Evolutionary conservation across 2,888 invertebrate genomes (phyloP), one percentile per base, ranked within the genome.

Genomic region (Oasisia sp.): DNA sequence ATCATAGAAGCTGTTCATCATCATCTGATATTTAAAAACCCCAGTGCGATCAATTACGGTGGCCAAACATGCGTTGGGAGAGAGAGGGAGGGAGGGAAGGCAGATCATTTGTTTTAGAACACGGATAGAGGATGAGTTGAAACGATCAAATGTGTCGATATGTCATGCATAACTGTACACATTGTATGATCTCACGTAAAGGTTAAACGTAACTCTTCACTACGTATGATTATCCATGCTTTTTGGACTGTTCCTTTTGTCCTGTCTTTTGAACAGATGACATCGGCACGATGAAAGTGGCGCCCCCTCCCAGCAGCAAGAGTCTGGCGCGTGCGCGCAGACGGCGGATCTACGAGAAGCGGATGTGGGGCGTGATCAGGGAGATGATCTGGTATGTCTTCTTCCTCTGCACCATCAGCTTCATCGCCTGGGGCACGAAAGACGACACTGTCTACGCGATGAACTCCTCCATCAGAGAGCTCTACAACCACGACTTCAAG

Each of bases 381-480:
- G 92, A 92, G 91, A 45, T 89, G 11, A 11, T 92, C 38, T 14
- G 32, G 19, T 92, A 92, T 45, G 32, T 92, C 8, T 32, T 91
- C 32, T 93, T 92, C 91, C 89, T 93, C 44, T 9, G 90, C 93
- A 95, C 91, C 32, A 89, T 91, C 1, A 89, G 50, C 50, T 93
- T 92, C 89, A 92, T 93, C 32, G 92, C 92, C 19, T 93, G 92
- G 92, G 92, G 92, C 32, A 89, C 92, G 32, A 38, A 90, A 89
- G 91, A 92, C 89, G 50, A 89, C 91, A 92, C n/a, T 50, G 50
- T 50, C 50, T 50, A 50, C 11, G 8, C 8, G 7, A 50, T 50
- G 50, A 50, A 50, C 50, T 11, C 50, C 12, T 50, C 50, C 50
- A 50, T 50, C 50, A 50, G 50, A 50, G 50, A 50, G 12, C 50